These are phyloP conservation scores for Brachypteracias leptosomus DNA, from an alignment of 2,113 vertebrate species.

Conservation along the genomic window DNA sequence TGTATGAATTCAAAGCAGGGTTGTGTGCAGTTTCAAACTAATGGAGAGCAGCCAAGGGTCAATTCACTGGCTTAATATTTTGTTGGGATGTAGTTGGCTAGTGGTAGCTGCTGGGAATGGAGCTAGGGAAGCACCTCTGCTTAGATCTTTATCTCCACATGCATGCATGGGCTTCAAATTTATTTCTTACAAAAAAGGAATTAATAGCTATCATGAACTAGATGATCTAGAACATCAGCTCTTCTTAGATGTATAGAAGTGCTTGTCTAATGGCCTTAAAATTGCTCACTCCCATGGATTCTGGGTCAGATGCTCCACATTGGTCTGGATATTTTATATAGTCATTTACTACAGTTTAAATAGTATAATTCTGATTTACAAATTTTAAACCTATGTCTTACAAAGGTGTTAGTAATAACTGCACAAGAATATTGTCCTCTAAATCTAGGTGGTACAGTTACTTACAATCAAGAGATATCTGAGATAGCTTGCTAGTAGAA, in stretches of 20 bases:
- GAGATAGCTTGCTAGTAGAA: not conserved
- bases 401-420: not conserved
- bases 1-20: not conserved
- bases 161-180: not conserved
- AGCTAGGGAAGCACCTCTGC: not conserved
- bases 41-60: not conserved
- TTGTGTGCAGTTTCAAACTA: not conserved
- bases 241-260: not conserved
- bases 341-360: not conserved
- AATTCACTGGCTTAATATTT: not conserved
- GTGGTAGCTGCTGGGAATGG: not conserved
- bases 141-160: not conserved
- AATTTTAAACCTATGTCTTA: not conserved
- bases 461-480: not conserved
- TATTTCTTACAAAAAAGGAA: not conserved
- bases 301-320: not conserved
- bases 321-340: not conserved
- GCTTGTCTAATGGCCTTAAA: not conserved
- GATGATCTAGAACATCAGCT: not conserved
- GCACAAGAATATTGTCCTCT: not conserved
- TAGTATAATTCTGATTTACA: not conserved
- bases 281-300: not conserved
- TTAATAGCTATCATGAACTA: not conserved
- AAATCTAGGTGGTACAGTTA: not conserved
- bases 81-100: not conserved